Conservation (phyloP, 2,113 vertebrate species). For the Brienomyrus longianalis region DNA sequence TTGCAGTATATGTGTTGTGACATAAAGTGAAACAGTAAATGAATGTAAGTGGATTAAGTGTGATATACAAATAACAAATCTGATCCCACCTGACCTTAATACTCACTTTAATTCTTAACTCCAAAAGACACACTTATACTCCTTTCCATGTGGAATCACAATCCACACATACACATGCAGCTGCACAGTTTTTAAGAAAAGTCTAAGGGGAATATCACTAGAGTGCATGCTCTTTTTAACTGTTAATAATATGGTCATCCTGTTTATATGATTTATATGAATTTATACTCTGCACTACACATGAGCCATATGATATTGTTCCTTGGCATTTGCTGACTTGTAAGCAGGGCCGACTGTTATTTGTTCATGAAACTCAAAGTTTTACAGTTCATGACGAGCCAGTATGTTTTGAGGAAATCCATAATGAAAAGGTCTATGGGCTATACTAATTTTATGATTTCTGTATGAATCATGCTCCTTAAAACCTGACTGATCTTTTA, state of each 20-base stretch:
- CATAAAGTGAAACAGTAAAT: too few species aligned
- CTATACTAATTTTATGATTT: not conserved
- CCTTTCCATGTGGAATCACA: too few species aligned
- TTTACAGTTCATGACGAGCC: conserved; percentile 25
- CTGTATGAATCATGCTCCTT: not conserved
- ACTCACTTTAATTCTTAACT: conserved; percentile 50
- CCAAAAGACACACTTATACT: conserved; percentile 7
- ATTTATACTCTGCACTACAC: not conserved
- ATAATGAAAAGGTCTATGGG: conserved; percentile 13
- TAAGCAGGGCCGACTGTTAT: not conserved
- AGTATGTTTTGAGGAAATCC: conserved; percentile 42
- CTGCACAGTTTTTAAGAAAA: not conserved
- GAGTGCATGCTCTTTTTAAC: not conserved
- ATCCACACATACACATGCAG: not conserved
- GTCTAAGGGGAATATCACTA: not conserved
- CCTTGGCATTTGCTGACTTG: not conserved
- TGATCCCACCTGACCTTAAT: conserved; percentile 63
- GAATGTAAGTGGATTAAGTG: too few species aligned
- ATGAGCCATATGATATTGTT: not conserved
- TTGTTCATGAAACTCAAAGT: not conserved
- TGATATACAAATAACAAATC: conserved; percentile 22
- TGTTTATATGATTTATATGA: not conserved
- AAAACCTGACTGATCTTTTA: not conserved
- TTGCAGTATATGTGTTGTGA: too few species aligned
- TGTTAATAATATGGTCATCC: not conserved